A percentile compares a stretch with the other conserved stretches of the same genome.
phyloP scores from a whole-genome alignment of 2,888 invertebrate species.

The Epicampocera succincta region DNA sequence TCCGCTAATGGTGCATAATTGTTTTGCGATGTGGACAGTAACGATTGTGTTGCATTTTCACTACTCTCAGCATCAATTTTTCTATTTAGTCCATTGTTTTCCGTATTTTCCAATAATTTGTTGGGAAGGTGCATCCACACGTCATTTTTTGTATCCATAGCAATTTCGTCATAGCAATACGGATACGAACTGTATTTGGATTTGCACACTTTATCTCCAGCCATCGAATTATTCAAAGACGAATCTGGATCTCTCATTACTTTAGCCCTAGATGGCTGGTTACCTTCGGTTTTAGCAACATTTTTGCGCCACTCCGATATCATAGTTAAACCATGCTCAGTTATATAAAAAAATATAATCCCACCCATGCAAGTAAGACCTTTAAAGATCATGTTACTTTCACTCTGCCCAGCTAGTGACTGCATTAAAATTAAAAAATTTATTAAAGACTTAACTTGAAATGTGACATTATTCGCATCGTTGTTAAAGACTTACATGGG shows the following conservation, averaged over 20 bases:
- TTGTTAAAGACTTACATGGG: conserved; percentile 86
- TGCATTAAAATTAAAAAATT: conserved; percentile 55
- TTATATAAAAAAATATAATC: conserved; percentile 93
- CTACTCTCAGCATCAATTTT: conserved; percentile 71
- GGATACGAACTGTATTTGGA: conserved; percentile 95
- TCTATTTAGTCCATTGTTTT: conserved; percentile 63
- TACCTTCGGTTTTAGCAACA: conserved; percentile 85
- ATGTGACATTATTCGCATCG: neutral
- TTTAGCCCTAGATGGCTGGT: conserved; percentile 84
- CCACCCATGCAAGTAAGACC: conserved; percentile 88
- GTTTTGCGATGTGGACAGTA: conserved; percentile 79
- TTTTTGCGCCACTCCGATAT: conserved; percentile 91
- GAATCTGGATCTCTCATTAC: conserved; percentile 87
- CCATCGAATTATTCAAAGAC: conserved; percentile 79
- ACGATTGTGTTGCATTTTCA: conserved; percentile 77
- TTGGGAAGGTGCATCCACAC: conserved; percentile 81
- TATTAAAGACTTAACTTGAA: neutral
- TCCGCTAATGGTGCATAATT: conserved; percentile 78
- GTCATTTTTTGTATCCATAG: conserved; percentile 87
- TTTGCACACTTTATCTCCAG: conserved; percentile 87
- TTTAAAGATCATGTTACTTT: conserved; percentile 90
- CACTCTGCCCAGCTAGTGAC: conserved; percentile 79
- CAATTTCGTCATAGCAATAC: conserved; percentile 93
- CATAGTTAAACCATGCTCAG: conserved; percentile 90
- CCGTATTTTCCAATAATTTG: conserved; percentile 59